Conservation (phyloP, 2,797 vertebrate species). For the Coregonus ussuriensis region DNA sequence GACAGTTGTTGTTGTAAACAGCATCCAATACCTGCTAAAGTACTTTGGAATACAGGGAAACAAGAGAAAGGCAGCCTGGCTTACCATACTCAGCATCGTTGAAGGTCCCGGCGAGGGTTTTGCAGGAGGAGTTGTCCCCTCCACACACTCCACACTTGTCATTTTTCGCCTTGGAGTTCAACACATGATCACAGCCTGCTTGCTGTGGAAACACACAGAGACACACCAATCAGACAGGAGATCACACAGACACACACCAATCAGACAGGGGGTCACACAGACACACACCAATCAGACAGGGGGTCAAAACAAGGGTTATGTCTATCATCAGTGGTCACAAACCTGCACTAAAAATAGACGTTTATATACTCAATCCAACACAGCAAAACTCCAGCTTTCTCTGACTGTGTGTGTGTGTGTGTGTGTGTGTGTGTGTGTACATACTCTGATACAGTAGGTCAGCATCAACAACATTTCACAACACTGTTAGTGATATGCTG, state of each 20-base stretch:
- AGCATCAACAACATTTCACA: background rate
- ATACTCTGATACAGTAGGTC: background rate
- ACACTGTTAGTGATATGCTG: background rate
- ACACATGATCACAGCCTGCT: constrained; percentile 95
- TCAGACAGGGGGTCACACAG: constrained; percentile 19
- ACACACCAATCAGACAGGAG: constrained; percentile 20
- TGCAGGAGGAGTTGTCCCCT: constrained; percentile 95
- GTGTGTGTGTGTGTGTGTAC: background rate
- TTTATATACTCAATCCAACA: background rate
- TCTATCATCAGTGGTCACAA: background rate
- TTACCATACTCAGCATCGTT: constrained; percentile 92
- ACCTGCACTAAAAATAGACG: too few species aligned
- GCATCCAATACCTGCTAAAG: background rate
- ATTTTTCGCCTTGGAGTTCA: constrained; percentile 93
- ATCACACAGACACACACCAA: constrained; percentile 27
- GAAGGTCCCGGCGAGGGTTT: constrained; percentile 88
- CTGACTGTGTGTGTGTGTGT: background rate
- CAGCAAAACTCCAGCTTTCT: constrained; percentile 2
- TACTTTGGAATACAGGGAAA: background rate
- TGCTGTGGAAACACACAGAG: constrained; percentile 76
- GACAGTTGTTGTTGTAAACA: background rate
- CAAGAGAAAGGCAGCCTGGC: constrained; percentile 13
- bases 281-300: constrained; percentile 25
- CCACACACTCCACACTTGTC: constrained; percentile 97
- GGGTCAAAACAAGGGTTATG: constrained; percentile 1